Conservation (phyloP, 2,113 vertebrate genomes). For the Phalacrocorax carbo region DNA sequence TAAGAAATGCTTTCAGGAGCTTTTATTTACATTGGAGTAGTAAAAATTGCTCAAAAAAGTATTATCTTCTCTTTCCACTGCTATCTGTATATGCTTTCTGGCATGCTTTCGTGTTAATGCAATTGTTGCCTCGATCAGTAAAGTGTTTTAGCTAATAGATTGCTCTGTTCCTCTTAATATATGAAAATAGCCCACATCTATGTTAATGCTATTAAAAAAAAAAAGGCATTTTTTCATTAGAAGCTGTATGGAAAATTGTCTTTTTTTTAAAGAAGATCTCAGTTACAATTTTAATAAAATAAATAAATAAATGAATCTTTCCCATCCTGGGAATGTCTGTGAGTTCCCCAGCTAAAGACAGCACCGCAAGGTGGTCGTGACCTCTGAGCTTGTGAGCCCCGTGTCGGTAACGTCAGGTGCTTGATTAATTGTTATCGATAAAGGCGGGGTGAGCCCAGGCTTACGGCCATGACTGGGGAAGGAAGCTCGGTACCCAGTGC, state of each 20-base stretch:
- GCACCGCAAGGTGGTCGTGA: fast-evolving
- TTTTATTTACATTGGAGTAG: neutral
- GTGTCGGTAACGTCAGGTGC: fast-evolving
- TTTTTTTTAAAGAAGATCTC: neutral
- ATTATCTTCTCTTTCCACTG: neutral
- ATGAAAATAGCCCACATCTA: neutral
- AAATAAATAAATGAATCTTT: neutral
- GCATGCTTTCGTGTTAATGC: neutral
- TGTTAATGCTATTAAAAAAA: neutral
- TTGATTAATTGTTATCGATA: too few relatives aligned
- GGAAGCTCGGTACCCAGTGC: neutral
- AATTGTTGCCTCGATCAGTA: neutral
- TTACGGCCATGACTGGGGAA: neutral
- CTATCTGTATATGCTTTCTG: neutral
- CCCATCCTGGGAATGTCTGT: neutral
- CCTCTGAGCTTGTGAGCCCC: neutral
- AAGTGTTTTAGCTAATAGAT: neutral
- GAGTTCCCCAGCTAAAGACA: neutral
- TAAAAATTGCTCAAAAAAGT: neutral
- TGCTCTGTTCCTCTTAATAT: neutral
- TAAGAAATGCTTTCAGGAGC: neutral
- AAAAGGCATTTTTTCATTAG: neutral
- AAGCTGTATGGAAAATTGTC: neutral
- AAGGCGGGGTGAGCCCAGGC: neutral
- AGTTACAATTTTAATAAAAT: neutral